Evolutionary conservation across 35 echinoderm and acorn worm species (phyloP).

Genomic region (Patiria miniata): DNA sequence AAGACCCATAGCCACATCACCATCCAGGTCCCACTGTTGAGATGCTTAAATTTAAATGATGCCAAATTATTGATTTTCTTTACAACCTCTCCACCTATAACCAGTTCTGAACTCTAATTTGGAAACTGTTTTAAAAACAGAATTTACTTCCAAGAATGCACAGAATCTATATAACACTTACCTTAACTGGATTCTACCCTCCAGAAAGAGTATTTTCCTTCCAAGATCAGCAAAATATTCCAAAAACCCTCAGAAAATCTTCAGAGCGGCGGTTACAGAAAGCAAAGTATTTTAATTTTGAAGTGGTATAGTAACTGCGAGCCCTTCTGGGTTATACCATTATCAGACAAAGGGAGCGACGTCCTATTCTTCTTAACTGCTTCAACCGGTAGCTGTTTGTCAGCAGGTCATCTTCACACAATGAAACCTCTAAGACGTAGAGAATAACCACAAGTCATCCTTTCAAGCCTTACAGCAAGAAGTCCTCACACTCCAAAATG

Average conservation of each 20-base stretch:
- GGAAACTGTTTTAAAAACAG: background rate
- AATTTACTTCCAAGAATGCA: background rate
- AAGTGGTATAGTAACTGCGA: background rate
- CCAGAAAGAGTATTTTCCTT: background rate
- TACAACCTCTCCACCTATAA: background rate
- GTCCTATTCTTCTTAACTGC: too few species aligned
- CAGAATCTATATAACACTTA: background rate
- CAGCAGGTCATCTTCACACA: too few species aligned
- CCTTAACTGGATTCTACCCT: background rate
- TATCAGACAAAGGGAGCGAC: background rate
- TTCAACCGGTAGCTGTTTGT: too few species aligned
- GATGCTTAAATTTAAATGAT: conserved; percentile 13
- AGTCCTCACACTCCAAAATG: background rate
- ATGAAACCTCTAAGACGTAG: too few species aligned
- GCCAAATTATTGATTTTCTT: conserved; percentile 26
- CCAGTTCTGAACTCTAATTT: background rate
- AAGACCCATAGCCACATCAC: background rate
- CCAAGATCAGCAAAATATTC: background rate
- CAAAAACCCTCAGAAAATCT: background rate
- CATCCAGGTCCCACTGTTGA: background rate
- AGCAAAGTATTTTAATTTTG: background rate
- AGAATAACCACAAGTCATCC: too few species aligned
- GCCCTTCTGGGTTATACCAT: background rate
- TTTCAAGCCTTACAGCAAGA: too few species aligned
- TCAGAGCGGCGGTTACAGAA: background rate